Base-by-base conservation (phyloP, 2,113 vertebrate species). In the Pachyramphus minor region DNA sequence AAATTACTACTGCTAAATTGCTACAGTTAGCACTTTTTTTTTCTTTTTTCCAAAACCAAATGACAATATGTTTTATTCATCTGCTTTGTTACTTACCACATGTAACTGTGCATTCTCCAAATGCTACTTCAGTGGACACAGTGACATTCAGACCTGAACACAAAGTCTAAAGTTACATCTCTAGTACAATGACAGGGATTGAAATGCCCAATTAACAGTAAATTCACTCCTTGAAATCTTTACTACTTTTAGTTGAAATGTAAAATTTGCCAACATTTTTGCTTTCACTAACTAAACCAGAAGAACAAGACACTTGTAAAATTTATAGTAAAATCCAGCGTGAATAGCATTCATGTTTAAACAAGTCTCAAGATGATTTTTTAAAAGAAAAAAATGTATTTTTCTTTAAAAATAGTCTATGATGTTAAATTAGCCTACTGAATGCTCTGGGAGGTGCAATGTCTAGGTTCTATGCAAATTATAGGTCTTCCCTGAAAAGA, bases 51-150 rank as follows among this genome's bases (percentile, higher is more conserved):
- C 39, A 28, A 67, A 84, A 85, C 5, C 44, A 92, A 92, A 91
- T 84, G 84, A 89, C 53, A 94, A 49, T 87, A 84, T 76, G 83
- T 35, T 89, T 93, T 91, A 92, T 95, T 96, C 78, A 88, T 94
- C 76, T 95, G 74, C 59, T 95, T 72, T 92, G 74, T 64, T 95
- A 96, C 97, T 98, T 97, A 97, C 95, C 96, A 92, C 98, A 98
- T 47, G 97, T 96, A 90, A 95, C 97, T 27, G 97, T 97, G 90
- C 96, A 97, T 89, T 79, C 96, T 93, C 96, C 95, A 88, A 87
- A 97, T 90, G 97, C 96, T 90, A 92, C 84, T 96, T 97, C 94
- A 52, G 50, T 94, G 90, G 95, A 83, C 87, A 63, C 1, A 39
- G 72, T 93, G 62, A 8, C 62, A 94, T 89, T 96, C 86, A 76